These are phyloP conservation scores for Brachionus rotundiformis DNA, from an alignment of 1,140 invertebrate genomes.

Conservation along the genomic window DNA sequence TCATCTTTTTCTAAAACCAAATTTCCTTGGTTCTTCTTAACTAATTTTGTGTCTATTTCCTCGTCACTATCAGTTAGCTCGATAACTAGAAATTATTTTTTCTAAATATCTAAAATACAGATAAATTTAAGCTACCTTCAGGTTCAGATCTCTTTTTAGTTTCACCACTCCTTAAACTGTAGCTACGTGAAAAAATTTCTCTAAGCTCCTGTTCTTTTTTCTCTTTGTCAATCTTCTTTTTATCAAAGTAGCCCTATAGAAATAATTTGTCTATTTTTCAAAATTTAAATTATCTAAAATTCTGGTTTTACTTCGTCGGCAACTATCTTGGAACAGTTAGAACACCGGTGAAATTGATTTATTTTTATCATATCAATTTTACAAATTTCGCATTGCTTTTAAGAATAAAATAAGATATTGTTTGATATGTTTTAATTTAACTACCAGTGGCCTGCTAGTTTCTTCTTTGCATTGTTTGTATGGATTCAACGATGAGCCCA, in stretches of 20 bases:
- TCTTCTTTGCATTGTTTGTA: background rate
- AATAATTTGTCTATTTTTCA: background rate
- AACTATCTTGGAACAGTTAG: background rate
- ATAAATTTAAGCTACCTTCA: background rate
- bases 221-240: background rate
- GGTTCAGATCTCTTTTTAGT: constrained; percentile 4
- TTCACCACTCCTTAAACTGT: constrained; percentile 3
- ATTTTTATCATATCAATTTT: background rate
- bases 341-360: background rate
- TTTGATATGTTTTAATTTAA: background rate
- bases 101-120: too few species aligned
- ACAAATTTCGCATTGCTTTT: background rate
- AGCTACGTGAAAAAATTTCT: background rate
- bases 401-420: background rate
- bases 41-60: background rate
- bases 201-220: background rate
- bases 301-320: background rate
- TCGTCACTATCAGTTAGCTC: constrained; percentile 24
- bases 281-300: background rate
- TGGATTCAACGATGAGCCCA: background rate
- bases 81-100: constrained; percentile 42
- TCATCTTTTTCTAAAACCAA: background rate
- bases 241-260: background rate
- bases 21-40: background rate
- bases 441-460: background rate